phyloP scores from a whole-genome alignment of 2,888 invertebrate genomes.

The Teleiodes luculella region DNA sequence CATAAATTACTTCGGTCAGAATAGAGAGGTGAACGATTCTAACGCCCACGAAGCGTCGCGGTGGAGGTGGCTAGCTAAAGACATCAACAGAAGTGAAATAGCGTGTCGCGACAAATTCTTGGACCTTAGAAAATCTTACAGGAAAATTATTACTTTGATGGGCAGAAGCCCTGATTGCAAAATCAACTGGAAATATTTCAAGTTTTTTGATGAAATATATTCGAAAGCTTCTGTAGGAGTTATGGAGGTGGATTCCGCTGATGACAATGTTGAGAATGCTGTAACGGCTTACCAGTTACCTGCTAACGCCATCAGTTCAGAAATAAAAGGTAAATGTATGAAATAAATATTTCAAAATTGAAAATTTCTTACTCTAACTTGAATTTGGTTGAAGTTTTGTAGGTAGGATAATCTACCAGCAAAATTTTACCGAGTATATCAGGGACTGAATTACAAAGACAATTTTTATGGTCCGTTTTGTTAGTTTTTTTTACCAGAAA shows the following conservation, averaged over 20 bases:
- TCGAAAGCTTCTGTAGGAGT: conserved; percentile 22
- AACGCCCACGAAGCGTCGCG: conserved; percentile 37
- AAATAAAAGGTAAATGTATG: conserved; percentile 17
- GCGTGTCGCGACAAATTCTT: conserved; percentile 58
- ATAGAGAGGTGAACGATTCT: conserved; percentile 43
- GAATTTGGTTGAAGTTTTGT: too few relatives aligned
- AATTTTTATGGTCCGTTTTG: too few relatives aligned
- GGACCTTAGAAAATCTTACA: conserved; percentile 61
- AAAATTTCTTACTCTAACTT: too few relatives aligned
- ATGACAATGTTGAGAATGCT: conserved; percentile 29
- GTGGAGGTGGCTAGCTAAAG: conserved; percentile 39
- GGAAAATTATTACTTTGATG: conserved; percentile 61
- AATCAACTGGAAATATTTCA: conserved; percentile 65
- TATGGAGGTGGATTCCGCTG: conserved; percentile 34
- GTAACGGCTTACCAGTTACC: not conserved
- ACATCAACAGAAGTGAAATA: conserved; percentile 41
- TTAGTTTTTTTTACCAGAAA: too few relatives aligned
- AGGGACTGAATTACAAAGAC: too few relatives aligned
- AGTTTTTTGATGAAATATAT: conserved; percentile 56
- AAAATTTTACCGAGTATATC: too few relatives aligned
- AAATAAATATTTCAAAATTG: too few relatives aligned
- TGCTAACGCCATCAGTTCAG: not conserved
- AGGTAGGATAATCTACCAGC: too few relatives aligned
- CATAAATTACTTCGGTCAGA: conserved; percentile 48
- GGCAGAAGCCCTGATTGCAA: conserved; percentile 54